A percentile compares a stretch with the other conserved stretches of the same genome.
Conservation (phyloP, 2,888 invertebrate genomes). For the Phortica magna region DNA sequence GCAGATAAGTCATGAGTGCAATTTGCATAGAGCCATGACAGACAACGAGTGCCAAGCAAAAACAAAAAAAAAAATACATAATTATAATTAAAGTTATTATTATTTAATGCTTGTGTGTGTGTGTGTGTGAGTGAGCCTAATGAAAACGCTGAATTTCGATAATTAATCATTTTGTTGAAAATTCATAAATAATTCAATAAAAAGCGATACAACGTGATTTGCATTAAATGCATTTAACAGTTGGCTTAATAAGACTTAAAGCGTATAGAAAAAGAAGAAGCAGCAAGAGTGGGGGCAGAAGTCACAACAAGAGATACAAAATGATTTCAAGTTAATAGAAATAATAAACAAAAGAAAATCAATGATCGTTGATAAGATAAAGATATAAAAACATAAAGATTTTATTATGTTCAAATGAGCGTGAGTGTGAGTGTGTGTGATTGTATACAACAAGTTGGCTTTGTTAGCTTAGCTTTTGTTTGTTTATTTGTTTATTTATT, state of each 20-base stretch:
- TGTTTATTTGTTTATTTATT: too few species aligned
- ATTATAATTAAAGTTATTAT: neutral
- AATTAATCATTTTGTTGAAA: neutral
- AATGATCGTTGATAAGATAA: too few species aligned
- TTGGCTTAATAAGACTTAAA: neutral
- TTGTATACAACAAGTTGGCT: too few species aligned
- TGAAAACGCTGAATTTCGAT: neutral
- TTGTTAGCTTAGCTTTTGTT: too few species aligned
- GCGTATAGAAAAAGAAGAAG: too few species aligned
- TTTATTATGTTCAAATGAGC: too few species aligned
- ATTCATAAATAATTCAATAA: neutral
- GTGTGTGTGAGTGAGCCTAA: neutral
- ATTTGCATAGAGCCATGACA: neutral
- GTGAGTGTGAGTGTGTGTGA: too few species aligned
- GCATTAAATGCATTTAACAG: neutral
- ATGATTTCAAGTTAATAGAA: too few species aligned
- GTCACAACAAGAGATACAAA: too few species aligned
- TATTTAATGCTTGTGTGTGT: neutral
- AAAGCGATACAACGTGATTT: neutral
- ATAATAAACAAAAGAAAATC: too few species aligned
- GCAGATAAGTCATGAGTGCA: neutral
- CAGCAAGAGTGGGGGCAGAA: too few species aligned
- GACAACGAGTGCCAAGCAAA: neutral
- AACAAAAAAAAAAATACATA: neutral
- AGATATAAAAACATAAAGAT: too few species aligned